phyloP scores from a whole-genome alignment of 2,797 vertebrate genomes.

The Dicrostonyx torquatus region DNA sequence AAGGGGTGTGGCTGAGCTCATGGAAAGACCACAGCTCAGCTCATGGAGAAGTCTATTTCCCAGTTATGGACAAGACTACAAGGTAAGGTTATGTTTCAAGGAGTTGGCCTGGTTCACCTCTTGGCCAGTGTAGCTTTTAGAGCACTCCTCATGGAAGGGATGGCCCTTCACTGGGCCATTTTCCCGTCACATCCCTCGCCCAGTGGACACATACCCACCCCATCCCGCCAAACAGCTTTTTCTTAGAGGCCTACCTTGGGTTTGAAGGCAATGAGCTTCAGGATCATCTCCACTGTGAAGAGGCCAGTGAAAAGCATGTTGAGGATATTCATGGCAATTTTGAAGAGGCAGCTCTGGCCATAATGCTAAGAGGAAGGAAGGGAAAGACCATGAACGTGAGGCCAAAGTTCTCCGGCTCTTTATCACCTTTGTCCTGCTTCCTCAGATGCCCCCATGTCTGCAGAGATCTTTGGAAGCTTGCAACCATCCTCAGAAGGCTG shows the following conservation, averaged over 20 bases:
- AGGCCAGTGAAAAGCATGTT: conserved; percentile 99
- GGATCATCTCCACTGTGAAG: conserved; percentile 99
- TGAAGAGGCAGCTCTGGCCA: conserved; percentile 92
- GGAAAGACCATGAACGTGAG: neutral
- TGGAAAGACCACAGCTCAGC: neutral
- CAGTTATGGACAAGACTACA: neutral
- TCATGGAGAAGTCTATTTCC: neutral
- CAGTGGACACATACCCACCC: neutral
- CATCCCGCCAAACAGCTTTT: neutral
- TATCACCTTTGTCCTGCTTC: neutral
- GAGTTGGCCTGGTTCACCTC: conserved; percentile 66
- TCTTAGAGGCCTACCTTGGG: conserved; percentile 93
- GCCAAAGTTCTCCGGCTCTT: neutral
- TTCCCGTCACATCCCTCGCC: conserved; percentile 78
- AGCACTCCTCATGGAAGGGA: neutral
- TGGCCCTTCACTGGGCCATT: conserved; percentile 43
- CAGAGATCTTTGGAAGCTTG: neutral
- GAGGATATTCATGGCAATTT: conserved; percentile 99
- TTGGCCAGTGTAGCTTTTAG: conserved; percentile 47
- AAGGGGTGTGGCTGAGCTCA: neutral
- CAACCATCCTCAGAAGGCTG: neutral
- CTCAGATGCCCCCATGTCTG: neutral
- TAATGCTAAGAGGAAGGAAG: conserved; percentile 84
- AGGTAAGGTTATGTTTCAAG: conserved; percentile 78
- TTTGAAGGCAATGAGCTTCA: conserved; percentile 99